phyloP scores from a whole-genome alignment of 2,797 vertebrate species.

The Choloepus didactylus region DNA sequence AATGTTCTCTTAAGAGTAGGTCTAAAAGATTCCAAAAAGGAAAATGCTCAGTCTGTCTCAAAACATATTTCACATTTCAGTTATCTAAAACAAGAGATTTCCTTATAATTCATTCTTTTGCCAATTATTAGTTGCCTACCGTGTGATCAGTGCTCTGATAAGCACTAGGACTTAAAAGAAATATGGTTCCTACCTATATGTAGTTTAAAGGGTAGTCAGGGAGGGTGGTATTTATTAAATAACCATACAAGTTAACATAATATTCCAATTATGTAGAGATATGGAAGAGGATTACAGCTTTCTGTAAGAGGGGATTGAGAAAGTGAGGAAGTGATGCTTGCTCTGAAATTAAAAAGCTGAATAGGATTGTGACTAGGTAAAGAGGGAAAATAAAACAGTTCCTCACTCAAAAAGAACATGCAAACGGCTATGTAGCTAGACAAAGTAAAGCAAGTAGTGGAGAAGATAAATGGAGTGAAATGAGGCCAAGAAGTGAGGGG shows the following conservation, averaged over 20 bases:
- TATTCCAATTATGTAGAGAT: neutral
- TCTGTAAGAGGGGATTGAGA: neutral
- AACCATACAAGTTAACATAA: neutral
- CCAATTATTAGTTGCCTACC: neutral
- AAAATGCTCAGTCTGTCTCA: neutral
- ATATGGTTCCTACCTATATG: neutral
- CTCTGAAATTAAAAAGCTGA: neutral
- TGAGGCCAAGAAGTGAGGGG: too few relatives aligned
- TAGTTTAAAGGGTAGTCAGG: neutral
- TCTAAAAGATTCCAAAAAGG: neutral
- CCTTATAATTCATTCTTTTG: neutral
- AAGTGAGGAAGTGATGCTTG: neutral
- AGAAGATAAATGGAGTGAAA: too few relatives aligned
- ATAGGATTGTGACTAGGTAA: neutral
- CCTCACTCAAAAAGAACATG: neutral
- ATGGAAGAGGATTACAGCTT: neutral
- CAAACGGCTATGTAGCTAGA: neutral
- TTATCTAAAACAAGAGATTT: neutral
- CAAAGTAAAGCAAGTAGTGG: neutral
- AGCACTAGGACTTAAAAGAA: neutral
- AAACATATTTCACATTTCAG: neutral
- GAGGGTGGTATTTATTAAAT: neutral
- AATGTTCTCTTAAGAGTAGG: neutral
- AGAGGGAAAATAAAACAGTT: neutral
- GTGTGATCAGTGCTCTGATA: neutral